phyloP scores from a whole-genome alignment of 2,888 invertebrate species.

The Eucera pruinosa region DNA sequence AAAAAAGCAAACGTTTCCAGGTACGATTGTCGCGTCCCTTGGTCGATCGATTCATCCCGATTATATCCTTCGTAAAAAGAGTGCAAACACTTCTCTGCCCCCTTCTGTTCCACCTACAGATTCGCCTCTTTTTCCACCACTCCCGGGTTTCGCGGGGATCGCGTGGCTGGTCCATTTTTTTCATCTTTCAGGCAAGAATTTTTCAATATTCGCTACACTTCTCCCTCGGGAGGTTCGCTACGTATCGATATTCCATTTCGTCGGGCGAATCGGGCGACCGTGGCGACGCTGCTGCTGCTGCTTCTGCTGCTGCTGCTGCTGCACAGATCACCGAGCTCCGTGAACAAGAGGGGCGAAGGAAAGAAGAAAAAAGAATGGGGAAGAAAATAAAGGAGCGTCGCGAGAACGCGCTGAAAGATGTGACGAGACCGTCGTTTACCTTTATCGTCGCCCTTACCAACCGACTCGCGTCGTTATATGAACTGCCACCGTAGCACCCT shows the following conservation, averaged over 20 bases:
- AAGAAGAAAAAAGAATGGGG: conserved; percentile 7
- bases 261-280: conserved; percentile 65
- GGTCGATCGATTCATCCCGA: conserved; percentile 51
- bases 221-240: conserved; percentile 64
- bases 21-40: conserved; percentile 47
- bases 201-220: conserved; percentile 72
- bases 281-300: too few relatives aligned
- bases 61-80: conserved; percentile 53
- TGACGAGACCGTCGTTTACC: conserved; percentile 68
- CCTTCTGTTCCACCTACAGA: too few relatives aligned
- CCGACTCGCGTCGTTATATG: conserved; percentile 56
- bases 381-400: conserved; percentile 6
- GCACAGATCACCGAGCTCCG: conserved; percentile 41
- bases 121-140: neutral
- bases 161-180: conserved; percentile 43
- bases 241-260: conserved; percentile 73
- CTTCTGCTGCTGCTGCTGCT: too few relatives aligned
- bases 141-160: too few relatives aligned
- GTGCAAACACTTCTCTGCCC: conserved; percentile 66
- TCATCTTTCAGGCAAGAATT: conserved; percentile 66
- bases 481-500: conserved; percentile 40
- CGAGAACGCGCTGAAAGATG: conserved; percentile 63
- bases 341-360: conserved; percentile 12
- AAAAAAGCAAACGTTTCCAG: conserved; percentile 43
- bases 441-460: conserved; percentile 61